Evolutionary conservation across 2,888 invertebrate species (phyloP).

Genomic region (Brachylomia viminalis): DNA sequence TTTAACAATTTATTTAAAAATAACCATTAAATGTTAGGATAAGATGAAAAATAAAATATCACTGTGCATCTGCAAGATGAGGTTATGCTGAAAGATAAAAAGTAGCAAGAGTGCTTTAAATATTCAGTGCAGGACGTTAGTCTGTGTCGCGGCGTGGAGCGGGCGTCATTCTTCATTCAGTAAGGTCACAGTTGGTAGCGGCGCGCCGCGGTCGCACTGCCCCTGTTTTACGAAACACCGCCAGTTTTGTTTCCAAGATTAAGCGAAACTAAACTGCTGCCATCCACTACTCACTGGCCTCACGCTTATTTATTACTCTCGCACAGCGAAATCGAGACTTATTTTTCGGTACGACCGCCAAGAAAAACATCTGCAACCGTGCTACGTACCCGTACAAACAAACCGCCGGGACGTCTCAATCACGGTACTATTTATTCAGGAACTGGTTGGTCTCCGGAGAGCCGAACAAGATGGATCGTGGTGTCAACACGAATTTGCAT

Average conservation of each 20-base stretch:
- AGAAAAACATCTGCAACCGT: slow-evolving; percentile 80
- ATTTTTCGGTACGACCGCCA: slow-evolving; percentile 73
- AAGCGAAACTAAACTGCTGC: slow-evolving; percentile 86
- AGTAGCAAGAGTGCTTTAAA: slow-evolving; percentile 65
- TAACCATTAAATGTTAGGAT: background rate
- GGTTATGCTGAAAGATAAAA: slow-evolving; percentile 56
- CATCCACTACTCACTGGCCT: slow-evolving; percentile 80
- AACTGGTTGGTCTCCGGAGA: slow-evolving; percentile 87
- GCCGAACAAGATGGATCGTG: slow-evolving; percentile 90
- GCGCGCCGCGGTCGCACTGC: slow-evolving; percentile 74
- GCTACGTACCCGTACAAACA: slow-evolving; percentile 81
- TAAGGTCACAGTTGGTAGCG: slow-evolving; percentile 84
- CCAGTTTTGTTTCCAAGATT: slow-evolving; percentile 87
- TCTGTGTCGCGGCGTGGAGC: slow-evolving; percentile 74
- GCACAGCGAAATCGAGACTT: slow-evolving; percentile 69
- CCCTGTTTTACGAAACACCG: slow-evolving; percentile 83
- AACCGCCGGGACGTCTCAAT: slow-evolving; percentile 84
- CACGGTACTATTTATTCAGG: slow-evolving; percentile 87
- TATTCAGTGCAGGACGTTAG: slow-evolving; percentile 70
- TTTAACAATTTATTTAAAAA: background rate
- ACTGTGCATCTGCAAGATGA: slow-evolving; percentile 28
- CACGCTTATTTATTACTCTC: slow-evolving; percentile 78
- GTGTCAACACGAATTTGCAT: slow-evolving; percentile 91
- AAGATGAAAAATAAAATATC: slow-evolving; percentile 1
- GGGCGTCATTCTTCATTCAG: slow-evolving; percentile 81